A percentile compares a stretch with the other conserved stretches of the same genome.
These are phyloP conservation scores for Odontocolon sp. DNA, from an alignment of 2,888 invertebrate genomes.

Conservation along the genomic window DNA sequence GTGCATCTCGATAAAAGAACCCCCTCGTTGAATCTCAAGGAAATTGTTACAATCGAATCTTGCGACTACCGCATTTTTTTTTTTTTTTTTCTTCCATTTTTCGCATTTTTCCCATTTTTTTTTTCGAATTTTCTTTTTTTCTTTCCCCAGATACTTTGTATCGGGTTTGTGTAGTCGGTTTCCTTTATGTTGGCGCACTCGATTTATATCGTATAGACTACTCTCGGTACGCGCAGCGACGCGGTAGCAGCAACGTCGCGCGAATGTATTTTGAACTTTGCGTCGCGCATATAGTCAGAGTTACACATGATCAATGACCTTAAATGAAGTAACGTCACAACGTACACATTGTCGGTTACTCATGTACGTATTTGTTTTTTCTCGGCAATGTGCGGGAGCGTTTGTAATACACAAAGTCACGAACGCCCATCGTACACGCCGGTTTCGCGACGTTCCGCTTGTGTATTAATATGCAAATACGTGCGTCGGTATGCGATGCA, in stretches of 20 bases:
- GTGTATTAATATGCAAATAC: constrained; percentile 58
- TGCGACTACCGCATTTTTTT: neutral
- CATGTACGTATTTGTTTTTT: neutral
- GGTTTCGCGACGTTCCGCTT: constrained; percentile 18
- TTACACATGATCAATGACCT: constrained; percentile 66
- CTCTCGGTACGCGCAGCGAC: neutral
- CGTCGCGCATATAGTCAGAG: constrained; percentile 27
- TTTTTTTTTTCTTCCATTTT: neutral
- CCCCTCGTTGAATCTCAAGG: neutral
- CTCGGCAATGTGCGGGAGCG: neutral
- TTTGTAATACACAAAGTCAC: neutral
- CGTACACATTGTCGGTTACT: constrained; percentile 21
- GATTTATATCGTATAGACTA: neutral
- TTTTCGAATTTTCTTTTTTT: neutral
- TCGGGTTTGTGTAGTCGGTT: constrained; percentile 11
- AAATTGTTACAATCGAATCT: neutral
- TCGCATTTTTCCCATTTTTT: too few species aligned
- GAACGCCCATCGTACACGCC: constrained; percentile 10
- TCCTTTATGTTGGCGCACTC: constrained; percentile 8
- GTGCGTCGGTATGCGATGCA: constrained; percentile 56
- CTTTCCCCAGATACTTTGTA: constrained; percentile 20
- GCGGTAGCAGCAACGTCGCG: constrained; percentile 14
- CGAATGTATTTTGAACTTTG: constrained; percentile 55
- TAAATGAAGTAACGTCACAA: constrained; percentile 59
- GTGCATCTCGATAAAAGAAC: neutral